Evolutionary conservation across 2,113 vertebrate species (phyloP).

Genomic region (Crotalus horridus): DNA sequence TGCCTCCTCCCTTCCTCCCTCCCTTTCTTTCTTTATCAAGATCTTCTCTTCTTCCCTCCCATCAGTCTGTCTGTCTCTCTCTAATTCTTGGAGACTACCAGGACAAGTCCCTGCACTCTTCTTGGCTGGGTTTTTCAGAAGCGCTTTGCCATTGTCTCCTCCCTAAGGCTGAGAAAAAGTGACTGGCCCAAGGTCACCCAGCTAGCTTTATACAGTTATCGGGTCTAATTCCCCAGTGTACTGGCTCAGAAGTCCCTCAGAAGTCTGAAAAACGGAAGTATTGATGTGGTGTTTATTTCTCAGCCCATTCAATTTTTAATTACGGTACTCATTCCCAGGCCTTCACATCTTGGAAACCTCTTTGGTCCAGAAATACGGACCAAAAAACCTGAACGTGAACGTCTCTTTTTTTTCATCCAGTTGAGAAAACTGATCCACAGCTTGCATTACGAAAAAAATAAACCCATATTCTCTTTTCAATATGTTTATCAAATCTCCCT

Average conservation of each 20-base stretch:
- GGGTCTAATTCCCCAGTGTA: neutral
- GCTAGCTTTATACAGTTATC: neutral
- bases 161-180: neutral
- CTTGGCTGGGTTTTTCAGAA: neutral
- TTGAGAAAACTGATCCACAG: conserved; percentile 23
- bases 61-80: too few species aligned
- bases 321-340: neutral
- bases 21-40: too few species aligned
- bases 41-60: too few species aligned
- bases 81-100: neutral
- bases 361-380: neutral
- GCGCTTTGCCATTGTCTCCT: neutral
- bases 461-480: conserved; percentile 37
- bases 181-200: neutral
- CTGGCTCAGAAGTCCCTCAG: neutral
- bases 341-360: neutral
- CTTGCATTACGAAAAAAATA: neutral
- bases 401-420: neutral
- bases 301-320: neutral
- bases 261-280: neutral
- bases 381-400: neutral
- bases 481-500: conserved; percentile 37
- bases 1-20: too few species aligned
- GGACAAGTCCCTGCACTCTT: neutral
- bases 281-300: neutral